Conservation (phyloP, 2,113 vertebrate species). For the Syngnathus floridae region DNA sequence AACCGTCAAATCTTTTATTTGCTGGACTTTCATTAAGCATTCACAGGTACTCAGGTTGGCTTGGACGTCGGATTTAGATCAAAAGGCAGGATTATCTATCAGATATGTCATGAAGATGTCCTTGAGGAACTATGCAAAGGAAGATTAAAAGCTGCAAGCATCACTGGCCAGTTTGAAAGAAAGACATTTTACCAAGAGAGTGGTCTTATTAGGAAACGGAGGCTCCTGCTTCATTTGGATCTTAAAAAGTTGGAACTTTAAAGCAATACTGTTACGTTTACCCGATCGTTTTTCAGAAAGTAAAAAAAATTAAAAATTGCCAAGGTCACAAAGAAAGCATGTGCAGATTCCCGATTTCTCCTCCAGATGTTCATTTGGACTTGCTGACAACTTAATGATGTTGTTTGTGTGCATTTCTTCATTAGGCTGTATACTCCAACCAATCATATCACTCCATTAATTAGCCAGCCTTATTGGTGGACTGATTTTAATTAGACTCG, state of each 20-base stretch:
- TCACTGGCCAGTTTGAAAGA: background rate
- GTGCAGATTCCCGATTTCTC: background rate
- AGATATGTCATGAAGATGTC: constrained; percentile 15
- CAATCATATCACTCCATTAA: constrained; percentile 82
- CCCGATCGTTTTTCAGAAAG: background rate
- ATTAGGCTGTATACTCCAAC: constrained; percentile 82
- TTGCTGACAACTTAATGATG: constrained; percentile 62
- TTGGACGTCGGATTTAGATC: constrained; percentile 26
- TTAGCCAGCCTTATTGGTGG: constrained; percentile 81
- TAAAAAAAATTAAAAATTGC: background rate
- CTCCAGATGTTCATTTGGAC: constrained; percentile 44
- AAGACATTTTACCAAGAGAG: background rate
- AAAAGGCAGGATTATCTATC: constrained; percentile 24
- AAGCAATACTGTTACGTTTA: background rate
- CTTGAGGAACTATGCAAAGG: constrained; percentile 18
- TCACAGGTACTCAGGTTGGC: constrained; percentile 24
- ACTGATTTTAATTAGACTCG: constrained; percentile 86
- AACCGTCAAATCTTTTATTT: constrained; percentile 53
- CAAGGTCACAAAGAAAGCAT: constrained; percentile 17
- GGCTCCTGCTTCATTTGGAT: background rate
- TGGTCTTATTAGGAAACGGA: background rate
- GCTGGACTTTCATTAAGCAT: constrained; percentile 21
- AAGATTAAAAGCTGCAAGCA: constrained; percentile 11
- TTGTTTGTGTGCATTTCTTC: constrained; percentile 78
- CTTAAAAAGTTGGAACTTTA: background rate